These are phyloP conservation scores for Antigone vipio DNA, from an alignment of 2,113 vertebrate genomes.

Conservation along the genomic window DNA sequence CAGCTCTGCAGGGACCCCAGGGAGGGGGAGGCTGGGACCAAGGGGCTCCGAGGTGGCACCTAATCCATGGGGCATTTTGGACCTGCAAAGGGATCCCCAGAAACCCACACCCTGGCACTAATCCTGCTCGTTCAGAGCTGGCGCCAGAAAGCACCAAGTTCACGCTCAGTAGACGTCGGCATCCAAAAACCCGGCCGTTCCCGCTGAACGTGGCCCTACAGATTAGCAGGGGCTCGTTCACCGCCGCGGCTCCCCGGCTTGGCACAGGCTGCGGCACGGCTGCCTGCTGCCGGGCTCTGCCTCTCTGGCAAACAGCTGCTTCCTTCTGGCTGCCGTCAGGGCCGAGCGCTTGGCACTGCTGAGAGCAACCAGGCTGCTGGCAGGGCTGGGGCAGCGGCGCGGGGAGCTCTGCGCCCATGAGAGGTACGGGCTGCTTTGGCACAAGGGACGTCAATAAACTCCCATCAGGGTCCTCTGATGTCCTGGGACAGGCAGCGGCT, in stretches of 20 bases:
- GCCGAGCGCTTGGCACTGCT: neutral
- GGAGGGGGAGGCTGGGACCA: neutral
- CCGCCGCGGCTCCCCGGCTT: accelerated
- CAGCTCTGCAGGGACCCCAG: neutral
- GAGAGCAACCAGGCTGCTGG: neutral
- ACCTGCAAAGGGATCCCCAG: neutral
- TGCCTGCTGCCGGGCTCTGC: neutral
- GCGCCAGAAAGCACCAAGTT: neutral
- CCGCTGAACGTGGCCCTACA: neutral
- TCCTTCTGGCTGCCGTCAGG: neutral
- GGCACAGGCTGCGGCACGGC: neutral
- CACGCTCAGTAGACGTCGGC: accelerated
- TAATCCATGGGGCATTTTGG: accelerated
- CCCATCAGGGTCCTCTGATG: neutral
- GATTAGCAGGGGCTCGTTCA: neutral
- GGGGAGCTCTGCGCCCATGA: neutral
- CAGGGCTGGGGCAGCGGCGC: neutral
- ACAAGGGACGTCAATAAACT: neutral
- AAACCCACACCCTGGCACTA: neutral
- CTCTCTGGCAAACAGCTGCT: neutral
- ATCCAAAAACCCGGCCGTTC: neutral
- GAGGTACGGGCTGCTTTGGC: neutral
- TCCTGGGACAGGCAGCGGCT: neutral
- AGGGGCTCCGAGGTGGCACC: neutral
- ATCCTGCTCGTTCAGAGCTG: neutral